Base-by-base conservation (phyloP, 2,113 vertebrate genomes). In the Megaceryle torquata region DNA sequence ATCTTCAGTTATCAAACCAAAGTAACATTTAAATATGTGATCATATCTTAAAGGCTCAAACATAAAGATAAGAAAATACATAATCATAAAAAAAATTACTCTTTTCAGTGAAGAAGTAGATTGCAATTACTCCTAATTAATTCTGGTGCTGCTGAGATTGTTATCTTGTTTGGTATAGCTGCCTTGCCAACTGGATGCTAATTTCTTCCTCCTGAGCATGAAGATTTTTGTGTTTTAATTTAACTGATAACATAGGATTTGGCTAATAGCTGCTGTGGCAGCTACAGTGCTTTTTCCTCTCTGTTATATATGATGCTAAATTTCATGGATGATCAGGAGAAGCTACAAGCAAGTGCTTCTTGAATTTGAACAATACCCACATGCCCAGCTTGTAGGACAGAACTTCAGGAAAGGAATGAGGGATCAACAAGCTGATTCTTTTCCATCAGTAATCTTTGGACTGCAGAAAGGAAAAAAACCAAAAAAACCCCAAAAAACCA, bases 101-200 rank as follows among this genome's bases (percentile, higher is more conserved):
- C 56, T 90, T 48, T 75, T 81, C 61, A 53, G 28, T 71, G 48
- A 4, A 31, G 61, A 71, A 86, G 80, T 86, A 86, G 61, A 93
- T 71, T 93, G 96, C 72, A 91, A 92, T 95, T 91, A 82, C 74
- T 91, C 53, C 65, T 96, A 92, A 96, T 96, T 96, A 96, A 96
- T 93, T 95, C 82, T 78, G 26, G 22, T 82, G 88, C 90, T 86
- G 35, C 65, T 81, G 72, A 96, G 88, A 93, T 95, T 72, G 48
- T 9, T 96, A 94, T 97, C 90, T 95, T 64, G 51, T 86, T 94
- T 93, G 91, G 92, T 78, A 78, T 29, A 90, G 75, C 68, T 86
- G 86, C 69, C 39, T 88, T 96, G 92, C 88, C 69, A 79, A 88
- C 7, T 79, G 46, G 56, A 91, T 93, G 88, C 35, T 90, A 86